Base-by-base conservation (phyloP, 1,140 invertebrate genomes). In the Phymastichus coffea region DNA sequence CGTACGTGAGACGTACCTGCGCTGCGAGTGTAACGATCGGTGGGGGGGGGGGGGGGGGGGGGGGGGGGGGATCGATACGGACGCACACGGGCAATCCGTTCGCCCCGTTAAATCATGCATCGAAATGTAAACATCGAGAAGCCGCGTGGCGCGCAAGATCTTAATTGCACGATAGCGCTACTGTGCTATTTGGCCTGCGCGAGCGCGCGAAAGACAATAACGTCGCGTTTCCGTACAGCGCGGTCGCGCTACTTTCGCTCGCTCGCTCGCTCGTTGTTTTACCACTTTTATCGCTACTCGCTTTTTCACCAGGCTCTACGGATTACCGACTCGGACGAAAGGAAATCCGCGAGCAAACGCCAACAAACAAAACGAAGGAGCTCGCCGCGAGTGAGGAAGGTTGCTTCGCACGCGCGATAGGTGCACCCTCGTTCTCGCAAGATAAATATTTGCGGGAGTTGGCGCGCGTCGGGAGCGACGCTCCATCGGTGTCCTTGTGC, bases 41-140 rank as follows among this genome's bases (percentile, higher is more conserved):
- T 43, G 4, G 17, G 9, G 9, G 20, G 20, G 22, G 19, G 40
- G 1, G 41, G 22, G 6, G 2, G 41, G 41, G 20, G 3, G 22
- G 2, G 22, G 14, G 4, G 3, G 20, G 20, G 19, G 20, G 12
- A 46, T n/a, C 12, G 43, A 46, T 14, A 46, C 2, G 6, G 3
- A 4, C 14, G 25, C 23, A 9, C 41, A 43, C 9, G n/a, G n/a
- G n/a, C n/a, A n/a, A n/a, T n/a, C n/a, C n/a, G n/a, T n/a, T n/a
- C n/a, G n/a, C n/a, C n/a, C n/a, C n/a, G n/a, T n/a, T 71, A 63
- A 72, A 71, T 72, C 68, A 71, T 72, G 60, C 65, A 71, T 68
- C 40, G 62, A 48, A 61, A 64, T 65, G 65, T 66, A 67, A 71
- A 69, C 65, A 57, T 8, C 20, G 17, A n/a, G 57, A 46, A 25